These are phyloP conservation scores for Rhinolophus ferrumequinum DNA, from an alignment of 2,113 vertebrate species.

Conservation along the genomic window DNA sequence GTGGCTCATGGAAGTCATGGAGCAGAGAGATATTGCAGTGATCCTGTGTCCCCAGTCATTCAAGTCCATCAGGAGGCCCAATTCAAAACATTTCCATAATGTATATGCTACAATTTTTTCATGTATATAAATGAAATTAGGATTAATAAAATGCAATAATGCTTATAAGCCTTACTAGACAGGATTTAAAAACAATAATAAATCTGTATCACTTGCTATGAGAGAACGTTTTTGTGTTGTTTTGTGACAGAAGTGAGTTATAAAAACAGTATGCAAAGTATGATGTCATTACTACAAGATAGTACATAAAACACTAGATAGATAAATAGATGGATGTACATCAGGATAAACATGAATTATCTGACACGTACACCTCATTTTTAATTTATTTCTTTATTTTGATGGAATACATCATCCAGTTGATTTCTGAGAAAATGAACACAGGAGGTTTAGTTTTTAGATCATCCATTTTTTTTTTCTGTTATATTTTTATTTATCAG, in stretches of 20 bases:
- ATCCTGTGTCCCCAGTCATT: background rate
- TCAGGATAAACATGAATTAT: background rate
- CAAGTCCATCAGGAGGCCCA: background rate
- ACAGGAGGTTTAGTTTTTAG: background rate
- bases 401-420: background rate
- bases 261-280: background rate
- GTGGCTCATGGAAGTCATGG: background rate
- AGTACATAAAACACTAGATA: background rate
- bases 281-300: background rate
- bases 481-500: conserved; percentile 16
- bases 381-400: conserved; percentile 46
- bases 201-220: background rate
- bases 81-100: background rate
- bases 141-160: background rate
- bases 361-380: background rate
- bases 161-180: background rate
- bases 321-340: background rate
- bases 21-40: background rate
- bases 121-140: background rate
- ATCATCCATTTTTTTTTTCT: background rate
- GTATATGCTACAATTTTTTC: background rate
- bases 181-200: conserved; percentile 1
- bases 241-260: background rate
- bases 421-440: conserved; percentile 1
- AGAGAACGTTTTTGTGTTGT: background rate